Evolutionary conservation across 2,888 invertebrate genomes (phyloP).

Genomic region (Panopea generosa): DNA sequence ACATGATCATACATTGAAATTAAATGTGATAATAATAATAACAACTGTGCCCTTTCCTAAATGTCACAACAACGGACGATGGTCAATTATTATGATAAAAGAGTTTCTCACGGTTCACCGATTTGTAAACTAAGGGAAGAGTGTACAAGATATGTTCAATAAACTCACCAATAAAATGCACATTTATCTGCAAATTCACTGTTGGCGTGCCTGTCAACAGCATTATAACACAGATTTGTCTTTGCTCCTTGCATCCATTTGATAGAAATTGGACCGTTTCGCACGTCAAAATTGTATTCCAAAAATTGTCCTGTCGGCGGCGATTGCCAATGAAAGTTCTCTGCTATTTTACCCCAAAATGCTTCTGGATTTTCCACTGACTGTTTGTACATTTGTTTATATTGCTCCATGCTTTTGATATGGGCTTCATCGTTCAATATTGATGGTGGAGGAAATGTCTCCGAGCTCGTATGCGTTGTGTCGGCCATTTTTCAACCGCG

Average conservation of each 20-base stretch:
- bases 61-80: too few relatives aligned
- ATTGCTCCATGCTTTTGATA: conserved; percentile 91
- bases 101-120: too few relatives aligned
- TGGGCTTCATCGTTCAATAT: conserved; percentile 84
- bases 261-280: conserved; percentile 94
- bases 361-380: conserved; percentile 95
- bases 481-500: conserved; percentile 48
- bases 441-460: conserved; percentile 70
- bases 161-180: conserved; percentile 96
- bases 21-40: too few relatives aligned
- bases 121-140: too few relatives aligned
- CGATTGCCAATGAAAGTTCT: conserved; percentile 94
- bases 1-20: too few relatives aligned
- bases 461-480: conserved; percentile 19
- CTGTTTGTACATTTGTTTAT: conserved; percentile 92
- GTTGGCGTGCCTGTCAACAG: conserved; percentile 95
- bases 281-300: conserved; percentile 95
- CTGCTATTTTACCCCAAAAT: conserved; percentile 97
- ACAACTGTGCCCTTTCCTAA: too few relatives aligned
- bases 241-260: conserved; percentile 98
- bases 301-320: conserved; percentile 90
- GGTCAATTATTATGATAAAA: too few relatives aligned
- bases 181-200: conserved; percentile 95
- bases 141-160: too few relatives aligned
- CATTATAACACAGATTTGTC: conserved; percentile 98